phyloP scores from a whole-genome alignment of 1,140 invertebrate species.

The Bombus pyrosoma region DNA sequence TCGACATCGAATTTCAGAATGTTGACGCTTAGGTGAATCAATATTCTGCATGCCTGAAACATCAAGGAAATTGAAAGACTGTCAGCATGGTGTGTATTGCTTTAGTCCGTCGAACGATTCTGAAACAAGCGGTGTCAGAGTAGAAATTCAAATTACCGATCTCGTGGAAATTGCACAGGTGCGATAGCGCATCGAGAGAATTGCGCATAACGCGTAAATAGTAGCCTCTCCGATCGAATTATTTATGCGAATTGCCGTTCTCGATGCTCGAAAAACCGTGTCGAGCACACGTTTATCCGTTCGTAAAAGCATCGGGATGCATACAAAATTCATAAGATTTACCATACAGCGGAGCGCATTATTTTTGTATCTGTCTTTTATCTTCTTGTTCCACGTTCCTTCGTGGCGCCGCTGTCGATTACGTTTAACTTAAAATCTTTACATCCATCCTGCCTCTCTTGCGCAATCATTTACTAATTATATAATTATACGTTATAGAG shows the following conservation, averaged over 20 bases:
- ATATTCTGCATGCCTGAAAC: too few relatives aligned
- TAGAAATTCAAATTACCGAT: not conserved
- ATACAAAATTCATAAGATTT: not conserved
- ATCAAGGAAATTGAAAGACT: not conserved
- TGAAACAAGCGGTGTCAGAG: not conserved
- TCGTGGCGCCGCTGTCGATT: too few relatives aligned
- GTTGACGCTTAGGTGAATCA: too few relatives aligned
- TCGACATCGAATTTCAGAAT: too few relatives aligned
- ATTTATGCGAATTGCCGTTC: slow-evolving; percentile 30
- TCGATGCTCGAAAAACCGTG: slow-evolving; percentile 46
- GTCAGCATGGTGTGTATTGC: too few relatives aligned
- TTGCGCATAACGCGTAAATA: slow-evolving; percentile 12
- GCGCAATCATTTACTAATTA: too few relatives aligned
- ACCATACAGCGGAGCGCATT: too few relatives aligned
- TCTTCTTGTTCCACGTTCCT: too few relatives aligned
- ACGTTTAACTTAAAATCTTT: too few relatives aligned
- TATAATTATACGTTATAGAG: too few relatives aligned
- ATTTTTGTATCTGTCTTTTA: too few relatives aligned
- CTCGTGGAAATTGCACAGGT: not conserved
- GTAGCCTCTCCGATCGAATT: not conserved
- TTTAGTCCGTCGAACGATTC: not conserved
- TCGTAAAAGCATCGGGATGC: not conserved
- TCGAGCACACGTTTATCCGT: not conserved
- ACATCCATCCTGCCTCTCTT: too few relatives aligned
- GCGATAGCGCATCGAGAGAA: not conserved